A percentile compares a stretch with the other conserved stretches of the same genome.
These are phyloP conservation scores for Geotrupes spiniger DNA, from an alignment of 2,888 invertebrate species.

Conservation along the genomic window DNA sequence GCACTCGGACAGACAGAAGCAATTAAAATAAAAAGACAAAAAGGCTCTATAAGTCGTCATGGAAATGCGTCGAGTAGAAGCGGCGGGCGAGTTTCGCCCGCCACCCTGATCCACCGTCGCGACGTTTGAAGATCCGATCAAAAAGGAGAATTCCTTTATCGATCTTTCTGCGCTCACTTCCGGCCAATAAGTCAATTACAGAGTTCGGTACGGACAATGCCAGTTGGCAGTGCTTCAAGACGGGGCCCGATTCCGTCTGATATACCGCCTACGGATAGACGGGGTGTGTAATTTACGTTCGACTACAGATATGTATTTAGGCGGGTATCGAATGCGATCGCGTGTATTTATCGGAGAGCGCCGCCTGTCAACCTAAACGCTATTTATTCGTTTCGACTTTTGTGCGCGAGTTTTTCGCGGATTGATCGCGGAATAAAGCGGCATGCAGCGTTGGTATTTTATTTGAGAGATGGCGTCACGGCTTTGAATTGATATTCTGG, in stretches of 20 bases:
- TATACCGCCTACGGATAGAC: slow-evolving; percentile 45
- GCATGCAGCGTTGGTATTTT: too few species aligned
- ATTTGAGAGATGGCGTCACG: too few species aligned
- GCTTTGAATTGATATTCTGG: too few species aligned
- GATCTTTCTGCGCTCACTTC: slow-evolving; percentile 45
- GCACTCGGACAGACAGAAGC: too few species aligned
- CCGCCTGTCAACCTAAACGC: background rate
- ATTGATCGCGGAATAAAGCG: too few species aligned
- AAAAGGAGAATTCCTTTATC: slow-evolving; percentile 33
- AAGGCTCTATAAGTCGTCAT: too few species aligned
- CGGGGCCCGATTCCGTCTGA: slow-evolving; percentile 42
- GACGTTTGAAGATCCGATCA: background rate
- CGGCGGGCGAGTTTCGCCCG: too few species aligned
- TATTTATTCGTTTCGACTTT: background rate
- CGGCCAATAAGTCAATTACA: slow-evolving; percentile 52
- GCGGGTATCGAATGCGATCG: slow-evolving; percentile 1
- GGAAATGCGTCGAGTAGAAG: too few species aligned
- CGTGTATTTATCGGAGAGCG: background rate
- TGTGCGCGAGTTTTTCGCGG: too few species aligned
- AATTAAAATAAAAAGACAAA: too few species aligned
- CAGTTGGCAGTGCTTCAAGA: slow-evolving; percentile 51
- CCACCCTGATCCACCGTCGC: background rate
- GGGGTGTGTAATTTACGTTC: slow-evolving; percentile 41
- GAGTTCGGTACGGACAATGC: slow-evolving; percentile 44
- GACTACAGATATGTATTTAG: slow-evolving; percentile 45